Evolutionary conservation across 2,888 invertebrate genomes (phyloP), one percentile per base, ranked within the genome.

Genomic region (Leptura quadrifasciata): DNA sequence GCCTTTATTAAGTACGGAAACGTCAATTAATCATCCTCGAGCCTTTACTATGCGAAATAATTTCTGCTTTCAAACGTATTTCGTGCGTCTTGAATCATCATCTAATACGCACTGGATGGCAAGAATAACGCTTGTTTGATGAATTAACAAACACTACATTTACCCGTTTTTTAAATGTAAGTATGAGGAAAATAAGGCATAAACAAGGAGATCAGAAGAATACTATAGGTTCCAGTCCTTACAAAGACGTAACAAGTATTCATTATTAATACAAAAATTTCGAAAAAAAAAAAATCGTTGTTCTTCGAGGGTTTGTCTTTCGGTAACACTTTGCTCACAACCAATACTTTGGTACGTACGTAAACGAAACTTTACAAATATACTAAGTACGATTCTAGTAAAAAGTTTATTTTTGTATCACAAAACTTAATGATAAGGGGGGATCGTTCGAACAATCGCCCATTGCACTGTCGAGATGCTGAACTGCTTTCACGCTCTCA

Each of bases 401-500:
- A 31, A 54, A 35, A 54, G 18, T 21, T 69, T 55, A 10, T 55
- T 31, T 76, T 65, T 68, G n/a, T n/a, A 69, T 61, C 71, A 76
- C 72, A 76, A 73, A 60, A 68, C 35, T 15, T 61, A 74, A 72
- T 69, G 69, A 69, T 72, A 72, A 72, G 39, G 35, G 58, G 69
- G 61, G 57, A 9, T 27, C 31, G 27, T 39, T 52, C 47, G 57
- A 60, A 54, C 63, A 20, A 21, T 61, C 61, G 35, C 54, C 35
- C 47, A 61, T 71, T 71, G 71, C 71, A 71, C 71, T 52, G 58
- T 57, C 39, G 15, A 57, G 58, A 9, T 12, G 21, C 27, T 12
- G 52, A 65, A 47, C 57, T 57, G 10, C 24, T 15, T 6, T 6
- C 1, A 27, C 12, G 21, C 21, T 54, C 54, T 54, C 54, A 69